These are phyloP conservation scores for Charaxes varanes DNA, from an alignment of 1,140 invertebrate species.

Conservation along the genomic window DNA sequence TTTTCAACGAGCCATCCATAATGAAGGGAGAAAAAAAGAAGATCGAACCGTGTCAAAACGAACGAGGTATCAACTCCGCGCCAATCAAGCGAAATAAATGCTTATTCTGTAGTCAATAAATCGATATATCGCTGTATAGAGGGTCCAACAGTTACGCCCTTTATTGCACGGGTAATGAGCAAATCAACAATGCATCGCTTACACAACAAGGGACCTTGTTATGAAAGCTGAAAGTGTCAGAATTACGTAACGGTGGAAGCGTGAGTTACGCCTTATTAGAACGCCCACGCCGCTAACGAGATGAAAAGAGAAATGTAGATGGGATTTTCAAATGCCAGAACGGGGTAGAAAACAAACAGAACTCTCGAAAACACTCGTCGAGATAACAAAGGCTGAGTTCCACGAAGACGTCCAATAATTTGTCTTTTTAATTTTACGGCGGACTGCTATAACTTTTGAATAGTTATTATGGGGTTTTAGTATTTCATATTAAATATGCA, in stretches of 20 bases:
- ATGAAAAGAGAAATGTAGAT: constrained; percentile 49
- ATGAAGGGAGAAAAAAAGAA: constrained; percentile 38
- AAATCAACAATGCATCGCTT: constrained; percentile 33
- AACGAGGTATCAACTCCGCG: constrained; percentile 46
- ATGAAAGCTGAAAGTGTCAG: constrained; percentile 65
- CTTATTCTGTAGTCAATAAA: constrained; percentile 62
- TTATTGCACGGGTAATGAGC: constrained; percentile 45
- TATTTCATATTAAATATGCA: background rate
- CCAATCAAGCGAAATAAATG: constrained; percentile 67
- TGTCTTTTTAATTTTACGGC: constrained; percentile 74
- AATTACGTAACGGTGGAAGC: constrained; percentile 65
- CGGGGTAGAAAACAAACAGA: constrained; percentile 54
- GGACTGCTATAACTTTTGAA: constrained; percentile 68
- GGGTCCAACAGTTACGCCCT: constrained; percentile 54
- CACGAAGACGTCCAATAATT: constrained; percentile 72
- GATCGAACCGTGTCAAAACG: constrained; percentile 46
- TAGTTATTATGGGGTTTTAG: constrained; percentile 41
- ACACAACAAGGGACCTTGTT: constrained; percentile 63
- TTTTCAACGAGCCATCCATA: constrained; percentile 14
- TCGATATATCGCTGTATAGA: constrained; percentile 52
- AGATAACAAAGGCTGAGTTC: constrained; percentile 71
- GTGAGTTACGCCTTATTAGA: constrained; percentile 64
- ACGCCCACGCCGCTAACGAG: constrained; percentile 62
- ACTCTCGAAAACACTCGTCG: constrained; percentile 72
- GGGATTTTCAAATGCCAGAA: constrained; percentile 29